These are phyloP conservation scores for Microplitis manilae DNA, from an alignment of 2,888 invertebrate genomes.

Conservation along the genomic window DNA sequence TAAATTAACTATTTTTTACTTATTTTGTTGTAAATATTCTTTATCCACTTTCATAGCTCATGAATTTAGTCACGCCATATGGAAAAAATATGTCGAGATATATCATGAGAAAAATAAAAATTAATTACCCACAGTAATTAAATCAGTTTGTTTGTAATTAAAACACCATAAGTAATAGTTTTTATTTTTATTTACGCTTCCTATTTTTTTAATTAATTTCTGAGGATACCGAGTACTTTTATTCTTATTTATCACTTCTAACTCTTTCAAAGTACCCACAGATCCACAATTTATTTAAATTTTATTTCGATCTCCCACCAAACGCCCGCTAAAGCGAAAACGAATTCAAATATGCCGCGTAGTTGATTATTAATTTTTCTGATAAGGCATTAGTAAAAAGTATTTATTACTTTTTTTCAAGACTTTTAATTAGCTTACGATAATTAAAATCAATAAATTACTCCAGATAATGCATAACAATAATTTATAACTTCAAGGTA, in stretches of 20 bases:
- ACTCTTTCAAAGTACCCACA: no score
- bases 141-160: constrained; percentile 7
- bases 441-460: no score
- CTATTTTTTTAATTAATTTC: constrained; percentile 16
- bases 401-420: no score
- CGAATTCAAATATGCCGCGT: no score
- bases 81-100: background rate
- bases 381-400: no score
- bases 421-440: no score
- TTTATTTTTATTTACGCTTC: constrained; percentile 18
- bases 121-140: background rate
- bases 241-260: background rate
- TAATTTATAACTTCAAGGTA: no score
- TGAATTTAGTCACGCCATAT: background rate
- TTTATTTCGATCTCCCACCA: no score
- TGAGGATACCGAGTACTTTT: constrained; percentile 16
- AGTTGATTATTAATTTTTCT: no score
- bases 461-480: no score
- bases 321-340: no score
- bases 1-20: background rate
- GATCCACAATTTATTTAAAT: no score
- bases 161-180: background rate
- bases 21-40: background rate
- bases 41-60: background rate
- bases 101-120: background rate